These are phyloP conservation scores for Timema cristinae DNA, from an alignment of 2,888 invertebrate species.

Conservation along the genomic window DNA sequence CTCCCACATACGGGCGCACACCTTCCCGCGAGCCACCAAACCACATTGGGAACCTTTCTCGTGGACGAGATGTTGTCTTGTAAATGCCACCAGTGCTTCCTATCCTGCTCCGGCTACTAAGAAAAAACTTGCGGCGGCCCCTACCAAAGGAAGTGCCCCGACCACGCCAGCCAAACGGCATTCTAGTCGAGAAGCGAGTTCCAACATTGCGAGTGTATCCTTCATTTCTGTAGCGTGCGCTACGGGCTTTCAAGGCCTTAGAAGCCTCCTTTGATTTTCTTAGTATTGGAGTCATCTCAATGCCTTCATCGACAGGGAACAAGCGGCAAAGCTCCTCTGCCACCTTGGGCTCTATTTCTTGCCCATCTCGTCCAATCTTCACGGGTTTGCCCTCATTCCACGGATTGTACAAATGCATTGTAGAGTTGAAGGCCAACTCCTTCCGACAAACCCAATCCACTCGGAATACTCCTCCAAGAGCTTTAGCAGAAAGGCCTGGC, in stretches of 20 bases:
- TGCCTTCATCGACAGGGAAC: conserved; percentile 86
- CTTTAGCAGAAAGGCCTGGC: conserved; percentile 86
- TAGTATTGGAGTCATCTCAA: conserved; percentile 84
- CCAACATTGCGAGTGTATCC: conserved; percentile 41
- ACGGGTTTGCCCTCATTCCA: conserved; percentile 99
- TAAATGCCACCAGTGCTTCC: conserved; percentile 50
- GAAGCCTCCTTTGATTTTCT: conserved; percentile 81
- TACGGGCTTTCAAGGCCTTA: conserved; percentile 52
- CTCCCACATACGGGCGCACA: conserved; percentile 47
- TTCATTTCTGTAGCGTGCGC: conserved; percentile 24
- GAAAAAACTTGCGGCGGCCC: conserved; percentile 59
- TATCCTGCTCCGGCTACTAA: conserved; percentile 61
- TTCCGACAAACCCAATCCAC: conserved; percentile 96
- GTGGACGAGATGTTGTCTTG: conserved; percentile 54
- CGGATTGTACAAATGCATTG: conserved; percentile 89
- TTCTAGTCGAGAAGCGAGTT: conserved; percentile 22
- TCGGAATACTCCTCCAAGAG: conserved; percentile 92
- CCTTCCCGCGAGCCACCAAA: conserved; percentile 51
- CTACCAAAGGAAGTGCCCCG: conserved; percentile 51
- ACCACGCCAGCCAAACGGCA: conserved; percentile 42
- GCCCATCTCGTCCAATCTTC: conserved; percentile 97
- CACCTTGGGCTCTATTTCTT: conserved; percentile 95
- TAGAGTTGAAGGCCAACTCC: conserved; percentile 88
- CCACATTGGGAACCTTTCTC: conserved; percentile 61
- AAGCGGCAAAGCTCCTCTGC: conserved; percentile 91